Conservation (phyloP, 1,140 invertebrate species). For the Drosophila orosa region DNA sequence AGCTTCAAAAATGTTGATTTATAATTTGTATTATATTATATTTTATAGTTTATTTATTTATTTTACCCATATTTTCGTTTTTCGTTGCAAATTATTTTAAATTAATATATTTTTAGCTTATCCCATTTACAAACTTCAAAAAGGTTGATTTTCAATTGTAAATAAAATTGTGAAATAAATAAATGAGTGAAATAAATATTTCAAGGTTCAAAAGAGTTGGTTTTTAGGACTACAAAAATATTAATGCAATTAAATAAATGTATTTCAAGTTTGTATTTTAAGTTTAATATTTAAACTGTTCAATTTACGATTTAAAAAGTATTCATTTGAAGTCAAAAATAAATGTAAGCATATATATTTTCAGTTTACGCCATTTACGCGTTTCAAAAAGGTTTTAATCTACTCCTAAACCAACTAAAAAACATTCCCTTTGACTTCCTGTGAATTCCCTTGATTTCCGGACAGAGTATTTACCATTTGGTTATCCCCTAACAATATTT, state of each 20-base stretch:
- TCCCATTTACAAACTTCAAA: neutral
- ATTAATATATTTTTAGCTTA: neutral
- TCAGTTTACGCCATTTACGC: neutral
- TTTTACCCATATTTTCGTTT: too few species aligned
- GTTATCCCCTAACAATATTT: neutral
- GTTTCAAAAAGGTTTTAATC: neutral
- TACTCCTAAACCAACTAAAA: neutral
- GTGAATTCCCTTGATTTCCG: neutral
- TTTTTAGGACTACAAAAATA: too few species aligned
- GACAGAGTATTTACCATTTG: conserved; percentile 24
- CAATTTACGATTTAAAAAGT: too few species aligned
- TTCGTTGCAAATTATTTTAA: neutral
- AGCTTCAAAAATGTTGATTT: too few species aligned
- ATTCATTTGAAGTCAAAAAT: too few species aligned
- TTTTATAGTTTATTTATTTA: too few species aligned
- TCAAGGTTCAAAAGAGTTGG: too few species aligned
- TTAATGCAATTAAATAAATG: neutral
- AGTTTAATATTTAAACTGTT: too few species aligned
- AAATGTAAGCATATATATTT: neutral
- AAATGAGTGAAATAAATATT: too few species aligned
- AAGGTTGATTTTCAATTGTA: neutral
- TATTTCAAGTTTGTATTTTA: neutral
- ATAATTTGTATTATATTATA: too few species aligned
- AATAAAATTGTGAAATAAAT: neutral
- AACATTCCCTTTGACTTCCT: rapidly evolving